Conservation (phyloP, 2,797 vertebrate genomes). For the Erpetoichthys calabaricus region DNA sequence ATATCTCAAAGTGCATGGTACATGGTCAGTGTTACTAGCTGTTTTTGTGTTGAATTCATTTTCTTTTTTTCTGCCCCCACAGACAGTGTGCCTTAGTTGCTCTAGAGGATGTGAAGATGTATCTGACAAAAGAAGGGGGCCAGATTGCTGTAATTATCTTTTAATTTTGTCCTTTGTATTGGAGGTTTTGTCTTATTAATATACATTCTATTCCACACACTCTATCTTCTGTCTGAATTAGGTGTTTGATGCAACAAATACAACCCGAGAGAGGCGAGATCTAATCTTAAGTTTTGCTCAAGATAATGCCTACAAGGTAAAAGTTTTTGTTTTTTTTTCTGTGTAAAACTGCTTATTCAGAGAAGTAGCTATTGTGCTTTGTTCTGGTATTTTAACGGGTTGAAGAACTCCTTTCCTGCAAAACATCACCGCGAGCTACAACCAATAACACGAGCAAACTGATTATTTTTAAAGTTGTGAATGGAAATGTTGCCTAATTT, state of each 20-base stretch:
- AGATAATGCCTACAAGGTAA: conserved; percentile 81
- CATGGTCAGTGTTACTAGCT: no score
- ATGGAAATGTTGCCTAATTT: no score
- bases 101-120: conserved; percentile 74
- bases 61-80: conserved; percentile 8
- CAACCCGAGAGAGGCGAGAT: conserved; percentile 83
- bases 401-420: no score
- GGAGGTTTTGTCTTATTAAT: background rate
- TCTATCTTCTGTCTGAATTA: conserved; percentile 17
- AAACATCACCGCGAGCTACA: no score
- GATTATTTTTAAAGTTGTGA: no score
- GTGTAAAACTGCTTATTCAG: background rate
- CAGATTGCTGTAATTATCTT: conserved; percentile 74
- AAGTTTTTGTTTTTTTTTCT: background rate
- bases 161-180: background rate
- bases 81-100: conserved; percentile 85
- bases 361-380: background rate
- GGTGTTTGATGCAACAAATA: conserved; percentile 97
- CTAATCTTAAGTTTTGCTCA: conserved; percentile 78
- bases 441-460: no score
- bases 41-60: no score
- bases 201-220: background rate
- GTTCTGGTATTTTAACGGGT: no score
- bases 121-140: conserved; percentile 73
- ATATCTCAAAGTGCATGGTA: no score